A percentile compares a stretch with the other conserved stretches of the same genome.
phyloP scores from a whole-genome alignment of 2,888 invertebrate genomes.

The Therioaphis trifolii region DNA sequence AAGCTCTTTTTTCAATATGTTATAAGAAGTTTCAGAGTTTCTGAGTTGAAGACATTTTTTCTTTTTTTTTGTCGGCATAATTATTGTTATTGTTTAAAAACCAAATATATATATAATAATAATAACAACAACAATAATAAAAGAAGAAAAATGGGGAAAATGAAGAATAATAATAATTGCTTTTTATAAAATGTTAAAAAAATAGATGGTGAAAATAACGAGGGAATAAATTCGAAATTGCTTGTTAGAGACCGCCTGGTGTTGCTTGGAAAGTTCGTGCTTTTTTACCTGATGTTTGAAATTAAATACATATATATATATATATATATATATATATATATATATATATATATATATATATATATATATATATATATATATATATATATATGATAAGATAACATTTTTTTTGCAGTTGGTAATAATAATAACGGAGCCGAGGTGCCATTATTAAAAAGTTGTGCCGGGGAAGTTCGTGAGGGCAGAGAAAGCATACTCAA shows the following conservation, averaged over 20 bases:
- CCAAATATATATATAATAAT: slow-evolving; percentile 29
- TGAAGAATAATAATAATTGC: slow-evolving; percentile 62
- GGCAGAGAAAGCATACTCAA: slow-evolving; percentile 51
- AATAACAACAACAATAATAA: slow-evolving; percentile 3
- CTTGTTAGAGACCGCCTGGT: slow-evolving; percentile 61
- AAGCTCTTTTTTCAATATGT: not conserved
- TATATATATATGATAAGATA: no score
- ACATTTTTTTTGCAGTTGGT: slow-evolving; percentile 40
- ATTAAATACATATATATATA: no score
- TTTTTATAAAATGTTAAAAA: slow-evolving; percentile 59
- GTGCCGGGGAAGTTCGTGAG: not conserved
- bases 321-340: no score
- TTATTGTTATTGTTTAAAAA: slow-evolving; percentile 49
- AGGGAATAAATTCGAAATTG: slow-evolving; percentile 61
- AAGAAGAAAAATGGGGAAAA: slow-evolving; percentile 30
- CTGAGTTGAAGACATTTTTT: not conserved
- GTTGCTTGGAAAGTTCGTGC: slow-evolving; percentile 55
- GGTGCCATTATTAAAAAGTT: slow-evolving; percentile 62
- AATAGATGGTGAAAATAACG: slow-evolving; percentile 60
- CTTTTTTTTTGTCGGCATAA: slow-evolving; percentile 28
- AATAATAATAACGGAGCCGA: slow-evolving; percentile 58
- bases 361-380: no score
- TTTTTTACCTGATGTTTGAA: slow-evolving; percentile 60
- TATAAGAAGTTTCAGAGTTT: slow-evolving; percentile 18
- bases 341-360: no score